Evolutionary conservation across 2,888 invertebrate species (phyloP).

Genomic region (Megalurothrips usitatus): DNA sequence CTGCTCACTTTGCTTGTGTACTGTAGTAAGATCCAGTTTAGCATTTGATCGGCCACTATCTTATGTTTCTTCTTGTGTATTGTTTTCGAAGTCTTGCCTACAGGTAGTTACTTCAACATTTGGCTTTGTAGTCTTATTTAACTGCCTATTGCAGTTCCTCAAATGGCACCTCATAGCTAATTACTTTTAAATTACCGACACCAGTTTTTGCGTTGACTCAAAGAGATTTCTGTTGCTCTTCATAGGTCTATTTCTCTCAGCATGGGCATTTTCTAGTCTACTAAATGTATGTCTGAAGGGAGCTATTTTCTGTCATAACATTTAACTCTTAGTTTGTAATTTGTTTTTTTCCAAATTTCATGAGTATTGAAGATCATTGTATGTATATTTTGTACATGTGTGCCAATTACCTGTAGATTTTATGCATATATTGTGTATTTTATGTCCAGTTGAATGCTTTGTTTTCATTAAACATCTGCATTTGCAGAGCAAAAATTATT

Average conservation of each 20-base stretch:
- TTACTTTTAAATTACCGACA: too few relatives aligned
- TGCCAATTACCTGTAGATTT: slow-evolving; percentile 4
- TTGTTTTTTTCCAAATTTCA: not conserved
- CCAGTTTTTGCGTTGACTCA: too few relatives aligned
- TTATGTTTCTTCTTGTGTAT: too few relatives aligned
- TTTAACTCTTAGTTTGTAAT: not conserved
- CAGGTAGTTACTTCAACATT: too few relatives aligned
- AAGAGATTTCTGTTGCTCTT: too few relatives aligned
- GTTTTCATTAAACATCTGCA: slow-evolving; percentile 19
- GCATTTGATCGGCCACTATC: too few relatives aligned
- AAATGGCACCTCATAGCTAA: too few relatives aligned
- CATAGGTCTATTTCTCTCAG: not conserved
- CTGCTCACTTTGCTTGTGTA: too few relatives aligned
- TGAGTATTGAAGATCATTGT: not conserved
- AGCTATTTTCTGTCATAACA: not conserved
- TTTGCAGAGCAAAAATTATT: not conserved
- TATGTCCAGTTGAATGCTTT: slow-evolving; percentile 16
- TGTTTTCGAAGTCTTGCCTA: too few relatives aligned
- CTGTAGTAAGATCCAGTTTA: too few relatives aligned
- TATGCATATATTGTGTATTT: slow-evolving; percentile 13
- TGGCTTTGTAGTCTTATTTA: too few relatives aligned
- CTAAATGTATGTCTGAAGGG: not conserved
- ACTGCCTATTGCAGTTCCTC: too few relatives aligned
- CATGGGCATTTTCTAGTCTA: not conserved
- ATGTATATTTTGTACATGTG: slow-evolving; percentile 22